Percentiles rank a stretch among this genome's conserved stretches.
These are phyloP conservation scores for Eristalinus sepulchralis DNA, from an alignment of 2,888 invertebrate genomes.

Conservation along the genomic window DNA sequence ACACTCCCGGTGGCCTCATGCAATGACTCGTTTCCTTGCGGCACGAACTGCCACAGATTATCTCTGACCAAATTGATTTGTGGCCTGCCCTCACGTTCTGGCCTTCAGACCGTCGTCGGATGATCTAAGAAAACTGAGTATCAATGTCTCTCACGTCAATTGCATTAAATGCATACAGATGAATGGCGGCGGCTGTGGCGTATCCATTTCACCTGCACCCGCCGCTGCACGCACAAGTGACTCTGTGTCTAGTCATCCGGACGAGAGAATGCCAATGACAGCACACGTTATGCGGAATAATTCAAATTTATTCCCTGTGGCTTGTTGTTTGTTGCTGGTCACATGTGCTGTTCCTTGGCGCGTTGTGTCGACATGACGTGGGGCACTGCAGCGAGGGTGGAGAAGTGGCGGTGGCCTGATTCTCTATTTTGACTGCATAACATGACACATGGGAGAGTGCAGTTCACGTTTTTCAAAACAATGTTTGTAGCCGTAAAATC, in stretches of 20 bases:
- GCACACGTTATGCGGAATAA: neutral
- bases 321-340: neutral
- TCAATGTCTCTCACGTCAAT: neutral
- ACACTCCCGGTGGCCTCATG: neutral
- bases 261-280: neutral
- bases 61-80: too few species aligned
- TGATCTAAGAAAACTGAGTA: neutral
- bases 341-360: neutral
- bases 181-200: too few species aligned
- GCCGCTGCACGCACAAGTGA: neutral
- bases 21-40: too few species aligned
- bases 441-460: neutral
- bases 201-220: neutral
- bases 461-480: neutral
- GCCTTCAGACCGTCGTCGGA: neutral
- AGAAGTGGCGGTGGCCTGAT: constrained; percentile 35
- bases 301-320: neutral
- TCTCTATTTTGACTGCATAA: constrained; percentile 7
- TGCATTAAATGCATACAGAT: neutral
- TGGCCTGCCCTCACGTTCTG: neutral
- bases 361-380: too few species aligned
- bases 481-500: neutral
- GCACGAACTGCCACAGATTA: too few species aligned
- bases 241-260: neutral
- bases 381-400: neutral